Evolutionary conservation across 2,797 vertebrate species (phyloP), one percentile per base, ranked within the genome.

Genomic region (Moxostoma hubbsi): DNA sequence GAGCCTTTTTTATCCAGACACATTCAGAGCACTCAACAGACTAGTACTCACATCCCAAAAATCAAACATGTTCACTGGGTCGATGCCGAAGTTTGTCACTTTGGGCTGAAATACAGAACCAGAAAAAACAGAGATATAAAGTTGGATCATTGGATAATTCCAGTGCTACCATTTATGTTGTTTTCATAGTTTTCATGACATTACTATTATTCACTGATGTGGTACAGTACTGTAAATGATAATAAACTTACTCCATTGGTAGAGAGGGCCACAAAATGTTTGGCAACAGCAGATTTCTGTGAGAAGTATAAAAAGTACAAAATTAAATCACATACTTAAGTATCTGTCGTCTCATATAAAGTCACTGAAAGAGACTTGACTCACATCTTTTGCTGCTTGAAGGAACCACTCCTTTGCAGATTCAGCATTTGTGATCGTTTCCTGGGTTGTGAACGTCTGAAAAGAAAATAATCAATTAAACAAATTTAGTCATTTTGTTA

Each of bases 361-460:
- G 12, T 24, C 16, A 46, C 54, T 50, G 50, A 8, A 8, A 43
- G 45, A 55, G 53, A 9, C 24, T 43, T 36, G 53, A 94, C 97
- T 96, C 88, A 98, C 97, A 82, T 98, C 95, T 66, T 95, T 96
- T 70, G 96, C 96, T 2, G 93, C 84, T 62, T 75, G 85, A 0
- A 99, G 91, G 90, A 99, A 96, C 97, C 97, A 99, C 47, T 94
- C 96, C 89, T 97, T 98, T 5, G 97, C 97, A 0, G 97, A 98
- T 86, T 97, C 96, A 5, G 97, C 97, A 0, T 99, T 99, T 7
- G 97, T 99, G 87, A 99, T 99, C 0, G 97, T 99, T 91, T 99
- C 97, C 82, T 98, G 96, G 6, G 96, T 98, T 79, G 98, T 98
- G 78, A 99, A 99, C 51, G 97, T 99, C 97, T 98, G 86, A 12